Conservation (phyloP, 2,113 vertebrate species). For the human (Homo sapiens) region GRCh38 chr4:105170501-105171000, state of each 20-base stretch:
- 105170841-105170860: background rate
- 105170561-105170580: background rate
- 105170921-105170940: background rate
- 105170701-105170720: background rate
- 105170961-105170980: background rate
- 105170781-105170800: background rate
- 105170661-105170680: background rate
- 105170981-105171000: background rate
- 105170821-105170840: background rate
- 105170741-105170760: background rate
- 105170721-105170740: background rate
- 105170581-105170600: background rate
- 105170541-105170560: background rate
- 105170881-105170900: background rate
- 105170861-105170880: background rate
- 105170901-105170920: background rate
- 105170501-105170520: background rate
- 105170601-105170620: background rate
- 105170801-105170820: constrained; percentile 13
- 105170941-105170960: background rate
- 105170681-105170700: background rate
- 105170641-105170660: background rate
- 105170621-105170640: background rate
- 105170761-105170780: background rate
- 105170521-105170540: background rate